Conservation (phyloP, 2,113 vertebrate species). For the Tyto alba region DNA sequence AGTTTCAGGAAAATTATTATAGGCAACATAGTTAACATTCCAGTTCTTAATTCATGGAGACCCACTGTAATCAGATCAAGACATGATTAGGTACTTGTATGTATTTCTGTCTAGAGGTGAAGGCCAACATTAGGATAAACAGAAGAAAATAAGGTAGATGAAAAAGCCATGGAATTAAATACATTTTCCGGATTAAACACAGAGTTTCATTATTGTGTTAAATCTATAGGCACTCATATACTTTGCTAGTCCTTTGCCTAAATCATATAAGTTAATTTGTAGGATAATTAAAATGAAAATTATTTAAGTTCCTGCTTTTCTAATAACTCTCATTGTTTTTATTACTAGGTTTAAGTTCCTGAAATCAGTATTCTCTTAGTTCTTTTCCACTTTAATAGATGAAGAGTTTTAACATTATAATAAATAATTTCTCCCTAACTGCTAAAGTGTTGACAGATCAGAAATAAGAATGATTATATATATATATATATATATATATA, state of each 20-base stretch:
- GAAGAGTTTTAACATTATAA: not conserved
- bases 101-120: constrained; percentile 18
- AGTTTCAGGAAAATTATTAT: not conserved
- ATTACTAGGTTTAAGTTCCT: not conserved
- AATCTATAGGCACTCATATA: constrained; percentile 32
- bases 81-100: not conserved
- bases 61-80: not conserved
- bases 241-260: constrained; percentile 55
- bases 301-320: constrained; percentile 37
- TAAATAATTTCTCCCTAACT: not conserved
- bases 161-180: constrained; percentile 49
- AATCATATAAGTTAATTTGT: constrained; percentile 50
- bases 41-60: not conserved
- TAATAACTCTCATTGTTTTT: not conserved
- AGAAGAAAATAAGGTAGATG: constrained; percentile 23
- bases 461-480: not conserved
- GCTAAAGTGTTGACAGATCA: not conserved
- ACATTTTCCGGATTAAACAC: constrained; percentile 47
- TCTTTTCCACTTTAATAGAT: not conserved
- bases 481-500: too few relatives aligned
- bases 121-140: constrained; percentile 12
- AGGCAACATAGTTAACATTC: not conserved
- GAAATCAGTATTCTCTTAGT: not conserved
- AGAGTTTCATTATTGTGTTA: constrained; percentile 52
- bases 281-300: constrained; percentile 20